phyloP scores from a whole-genome alignment of 2,888 invertebrate species.

The Amphipyra berbera region DNA sequence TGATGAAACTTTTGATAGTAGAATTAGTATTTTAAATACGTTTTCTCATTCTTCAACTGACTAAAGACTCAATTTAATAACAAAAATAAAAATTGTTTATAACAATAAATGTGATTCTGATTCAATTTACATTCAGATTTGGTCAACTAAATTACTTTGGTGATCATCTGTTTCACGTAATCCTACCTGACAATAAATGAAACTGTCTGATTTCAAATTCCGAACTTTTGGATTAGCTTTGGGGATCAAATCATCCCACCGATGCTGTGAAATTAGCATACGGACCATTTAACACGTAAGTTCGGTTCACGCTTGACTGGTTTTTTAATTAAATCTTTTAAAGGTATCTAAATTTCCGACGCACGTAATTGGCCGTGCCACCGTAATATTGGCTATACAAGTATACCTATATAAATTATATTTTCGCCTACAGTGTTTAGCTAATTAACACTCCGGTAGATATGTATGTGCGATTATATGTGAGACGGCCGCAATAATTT shows the following conservation, averaged over 20 bases:
- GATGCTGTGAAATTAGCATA: constrained; percentile 28
- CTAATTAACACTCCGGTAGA: constrained; percentile 47
- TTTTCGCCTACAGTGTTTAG: constrained; percentile 35
- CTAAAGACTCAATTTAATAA: not conserved
- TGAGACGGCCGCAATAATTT: constrained; percentile 47
- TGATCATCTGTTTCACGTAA: constrained; percentile 8
- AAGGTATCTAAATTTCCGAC: constrained; percentile 29
- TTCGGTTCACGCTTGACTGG: constrained; percentile 30
- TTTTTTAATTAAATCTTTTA: constrained; percentile 49
- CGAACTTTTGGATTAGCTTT: constrained; percentile 12
- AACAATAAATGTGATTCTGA: not conserved
- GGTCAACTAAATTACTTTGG: constrained; percentile 7
- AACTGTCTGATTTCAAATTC: constrained; percentile 13
- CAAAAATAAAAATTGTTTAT: not conserved
- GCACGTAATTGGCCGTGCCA: constrained; percentile 33
- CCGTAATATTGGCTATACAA: constrained; percentile 22
- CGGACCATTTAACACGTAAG: constrained; percentile 41
- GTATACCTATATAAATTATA: constrained; percentile 34
- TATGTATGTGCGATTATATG: constrained; percentile 37
- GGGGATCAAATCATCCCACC: constrained; percentile 2
- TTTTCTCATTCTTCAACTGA: constrained; percentile 10
- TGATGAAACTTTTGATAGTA: constrained; percentile 43
- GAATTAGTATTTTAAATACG: constrained; percentile 2
- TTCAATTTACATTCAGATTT: constrained; percentile 1
- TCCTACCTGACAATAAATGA: constrained; percentile 1